These are phyloP conservation scores for Stylophora pistillata DNA, from an alignment of 64 coral and sea anemone genomes.

Conservation along the genomic window DNA sequence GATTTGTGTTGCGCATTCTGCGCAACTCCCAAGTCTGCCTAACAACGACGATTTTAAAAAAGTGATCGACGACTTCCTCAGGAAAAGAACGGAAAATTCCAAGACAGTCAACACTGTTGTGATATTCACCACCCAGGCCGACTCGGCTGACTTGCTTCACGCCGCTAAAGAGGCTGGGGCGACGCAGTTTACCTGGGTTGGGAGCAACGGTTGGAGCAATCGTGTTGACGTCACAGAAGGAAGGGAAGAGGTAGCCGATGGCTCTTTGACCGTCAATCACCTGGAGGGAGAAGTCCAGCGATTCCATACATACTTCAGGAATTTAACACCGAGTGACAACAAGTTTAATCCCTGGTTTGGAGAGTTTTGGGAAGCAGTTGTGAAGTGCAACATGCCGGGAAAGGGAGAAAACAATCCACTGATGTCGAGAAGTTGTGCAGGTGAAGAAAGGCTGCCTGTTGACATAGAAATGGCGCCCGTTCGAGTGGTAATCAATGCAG, in stretches of 20 bases:
- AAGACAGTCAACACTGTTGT: slow-evolving; percentile 66
- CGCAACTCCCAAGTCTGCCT: slow-evolving; percentile 57
- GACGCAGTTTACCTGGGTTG: slow-evolving; percentile 70
- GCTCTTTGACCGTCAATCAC: slow-evolving; percentile 79
- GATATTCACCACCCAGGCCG: slow-evolving; percentile 79
- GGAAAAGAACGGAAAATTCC: slow-evolving; percentile 29
- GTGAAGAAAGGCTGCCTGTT: slow-evolving; percentile 50
- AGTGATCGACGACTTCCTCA: slow-evolving; percentile 30
- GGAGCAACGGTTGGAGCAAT: slow-evolving; percentile 80
- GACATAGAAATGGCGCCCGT: slow-evolving; percentile 82
- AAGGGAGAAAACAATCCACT: background rate
- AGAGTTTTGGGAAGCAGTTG: slow-evolving; percentile 72
- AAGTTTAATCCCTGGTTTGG: slow-evolving; percentile 68
- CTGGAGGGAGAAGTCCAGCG: slow-evolving; percentile 67
- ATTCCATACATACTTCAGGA: slow-evolving; percentile 63
- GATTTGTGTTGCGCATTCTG: slow-evolving; percentile 70
- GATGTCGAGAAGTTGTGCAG: slow-evolving; percentile 3
- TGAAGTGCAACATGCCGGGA: slow-evolving; percentile 49
- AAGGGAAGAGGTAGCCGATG: slow-evolving; percentile 63
- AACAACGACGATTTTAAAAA: slow-evolving; percentile 48
- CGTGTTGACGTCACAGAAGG: slow-evolving; percentile 70
- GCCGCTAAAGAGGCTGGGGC: slow-evolving; percentile 60
- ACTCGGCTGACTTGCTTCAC: slow-evolving; percentile 57
- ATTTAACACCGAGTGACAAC: slow-evolving; percentile 39
- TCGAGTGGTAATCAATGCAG: slow-evolving; percentile 85